A percentile compares a stretch with the other conserved stretches of the same genome.
phyloP scores from a whole-genome alignment of 1,140 invertebrate genomes.

The Dolichoris vasculosae region DNA sequence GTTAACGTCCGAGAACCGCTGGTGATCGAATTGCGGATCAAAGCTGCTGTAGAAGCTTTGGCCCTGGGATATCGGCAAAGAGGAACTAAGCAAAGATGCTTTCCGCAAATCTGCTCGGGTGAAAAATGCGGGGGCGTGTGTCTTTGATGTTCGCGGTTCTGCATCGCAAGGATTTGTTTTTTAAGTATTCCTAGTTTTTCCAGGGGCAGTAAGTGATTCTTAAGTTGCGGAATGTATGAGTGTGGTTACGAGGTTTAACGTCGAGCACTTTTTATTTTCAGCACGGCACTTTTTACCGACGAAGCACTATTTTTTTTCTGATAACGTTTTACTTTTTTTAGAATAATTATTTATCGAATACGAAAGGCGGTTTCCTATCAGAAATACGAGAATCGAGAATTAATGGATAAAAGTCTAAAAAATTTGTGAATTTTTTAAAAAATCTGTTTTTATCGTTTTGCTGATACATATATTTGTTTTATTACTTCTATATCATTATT shows the following conservation, averaged over 20 bases:
- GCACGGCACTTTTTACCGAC: background rate
- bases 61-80: background rate
- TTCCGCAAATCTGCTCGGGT: background rate
- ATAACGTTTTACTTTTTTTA: background rate
- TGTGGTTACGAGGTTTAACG: background rate
- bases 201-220: background rate
- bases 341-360: too few relatives aligned
- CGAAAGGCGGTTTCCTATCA: too few relatives aligned
- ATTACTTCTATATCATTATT: too few relatives aligned
- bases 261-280: background rate
- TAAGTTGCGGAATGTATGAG: background rate
- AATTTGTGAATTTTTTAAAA: too few relatives aligned
- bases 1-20: background rate
- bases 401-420: too few relatives aligned
- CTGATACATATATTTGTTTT: too few relatives aligned
- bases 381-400: too few relatives aligned
- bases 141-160: background rate
- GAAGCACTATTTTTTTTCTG: background rate
- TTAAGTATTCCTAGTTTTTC: background rate
- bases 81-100: background rate
- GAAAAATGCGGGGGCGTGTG: background rate
- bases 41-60: background rate
- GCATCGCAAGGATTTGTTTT: too few relatives aligned
- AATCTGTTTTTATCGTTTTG: too few relatives aligned
- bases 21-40: background rate